phyloP scores from a whole-genome alignment of 2,888 invertebrate species.

The Ectobius pallidus region DNA sequence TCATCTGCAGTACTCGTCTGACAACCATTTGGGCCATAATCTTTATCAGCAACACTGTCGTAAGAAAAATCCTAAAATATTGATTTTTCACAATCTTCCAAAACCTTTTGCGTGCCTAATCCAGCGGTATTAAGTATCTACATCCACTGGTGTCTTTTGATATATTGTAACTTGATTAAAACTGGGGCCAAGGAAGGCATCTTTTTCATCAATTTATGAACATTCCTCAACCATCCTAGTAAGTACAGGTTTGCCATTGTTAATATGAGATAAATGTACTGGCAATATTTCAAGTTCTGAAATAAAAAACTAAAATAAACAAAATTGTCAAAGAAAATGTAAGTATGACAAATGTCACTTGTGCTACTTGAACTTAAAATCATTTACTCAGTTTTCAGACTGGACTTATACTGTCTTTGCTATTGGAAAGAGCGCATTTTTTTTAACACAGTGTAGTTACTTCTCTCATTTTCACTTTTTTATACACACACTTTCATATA shows the following conservation, averaged over 20 bases:
- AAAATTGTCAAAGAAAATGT: neutral
- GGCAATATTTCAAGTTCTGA: neutral
- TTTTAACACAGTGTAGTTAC: too few species aligned
- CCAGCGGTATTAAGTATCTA: neutral
- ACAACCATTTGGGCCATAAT: neutral
- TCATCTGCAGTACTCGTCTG: neutral
- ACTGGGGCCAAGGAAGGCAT: neutral
- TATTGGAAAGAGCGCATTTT: neutral
- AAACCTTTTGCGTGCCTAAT: neutral
- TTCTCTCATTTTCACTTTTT: too few species aligned
- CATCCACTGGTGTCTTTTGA: neutral
- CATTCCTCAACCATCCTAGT: neutral
- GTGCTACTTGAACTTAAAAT: neutral
- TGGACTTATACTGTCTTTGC: neutral
- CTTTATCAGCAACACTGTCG: conserved; percentile 16
- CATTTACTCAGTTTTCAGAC: neutral
- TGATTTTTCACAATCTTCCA: conserved; percentile 6
- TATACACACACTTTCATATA: too few species aligned
- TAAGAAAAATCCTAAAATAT: conserved; percentile 1
- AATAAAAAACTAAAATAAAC: neutral
- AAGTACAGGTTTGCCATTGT: too few species aligned
- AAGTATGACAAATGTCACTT: neutral
- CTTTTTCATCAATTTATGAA: neutral
- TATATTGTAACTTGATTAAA: too few species aligned
- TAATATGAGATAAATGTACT: neutral